Base-by-base conservation (phyloP, 2,113 vertebrate species). In the Pampusana beccarii region DNA sequence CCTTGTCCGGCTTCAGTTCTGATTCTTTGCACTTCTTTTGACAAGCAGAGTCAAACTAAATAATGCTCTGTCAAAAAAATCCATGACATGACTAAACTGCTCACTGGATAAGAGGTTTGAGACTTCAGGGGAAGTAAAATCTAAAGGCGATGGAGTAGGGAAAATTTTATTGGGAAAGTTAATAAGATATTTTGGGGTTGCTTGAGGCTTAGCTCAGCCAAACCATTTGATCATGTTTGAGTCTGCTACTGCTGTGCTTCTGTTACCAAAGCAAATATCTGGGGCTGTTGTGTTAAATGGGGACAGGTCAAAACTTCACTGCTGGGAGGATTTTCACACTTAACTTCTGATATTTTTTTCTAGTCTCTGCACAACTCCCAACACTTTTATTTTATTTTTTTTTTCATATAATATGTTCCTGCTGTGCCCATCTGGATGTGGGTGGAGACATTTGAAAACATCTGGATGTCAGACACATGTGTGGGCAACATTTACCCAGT, bases 371-470 rank as follows among this genome's bases (percentile, higher is more conserved):
- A 50, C 53, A 79, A 33, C 44, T 93, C 83, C 57, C 61, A 25
- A 67, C 86, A 58, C 40, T 7, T 44, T 44, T 17, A 16, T n/a
- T n/a, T n/a, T n/a, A 9, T 38, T 38, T 92, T 46, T 46, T 96
- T 94, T 94, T 95, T 86, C 69, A n/a, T 74, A 28, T 87, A 93
- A 92, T 95, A 13, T 75, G 53, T 87, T 92, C 92, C 92, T 95
- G 88, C 92, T 96, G 95, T 97, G 95, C 95, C 96, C 90, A 93
- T 96, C 93, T 97, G 93, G 90, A 51, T 89, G 88, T 92, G 95
- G 92, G 91, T 86, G 88, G 94, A 88, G 92, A 72, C 50, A 61
- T 74, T 51, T 73, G 66, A 79, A 92, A 97, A 92, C 96, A 95
- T 92, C 86, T 91, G 84, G 58, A 57, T 74, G 93, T 95, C 91